Percentiles rank a stretch among this genome's conserved stretches.
These are phyloP conservation scores for Nemapogon koenigi DNA, from an alignment of 2,888 invertebrate genomes.

Conservation along the genomic window DNA sequence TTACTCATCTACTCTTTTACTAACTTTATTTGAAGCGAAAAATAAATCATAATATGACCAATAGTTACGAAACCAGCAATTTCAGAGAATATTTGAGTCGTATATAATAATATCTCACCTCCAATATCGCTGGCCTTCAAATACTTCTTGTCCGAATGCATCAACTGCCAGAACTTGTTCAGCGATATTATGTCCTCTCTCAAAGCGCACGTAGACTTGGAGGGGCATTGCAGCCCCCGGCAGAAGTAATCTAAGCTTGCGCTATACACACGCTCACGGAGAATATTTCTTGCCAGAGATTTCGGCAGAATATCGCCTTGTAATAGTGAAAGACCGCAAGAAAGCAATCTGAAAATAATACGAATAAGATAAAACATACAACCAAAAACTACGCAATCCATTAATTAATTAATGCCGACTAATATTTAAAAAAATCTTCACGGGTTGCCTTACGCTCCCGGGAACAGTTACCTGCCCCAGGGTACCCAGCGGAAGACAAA, in stretches of 20 bases:
- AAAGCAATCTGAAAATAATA: constrained; percentile 68
- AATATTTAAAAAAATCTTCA: too few species aligned
- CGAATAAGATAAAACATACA: background rate
- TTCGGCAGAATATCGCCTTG: constrained; percentile 92
- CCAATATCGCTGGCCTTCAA: constrained; percentile 83
- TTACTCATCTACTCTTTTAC: too few species aligned
- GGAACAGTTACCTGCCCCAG: too few species aligned
- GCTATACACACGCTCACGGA: constrained; percentile 94
- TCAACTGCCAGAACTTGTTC: constrained; percentile 94
- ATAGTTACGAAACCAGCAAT: too few species aligned
- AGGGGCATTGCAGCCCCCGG: constrained; percentile 86
- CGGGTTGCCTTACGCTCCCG: too few species aligned
- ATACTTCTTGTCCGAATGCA: constrained; percentile 94
- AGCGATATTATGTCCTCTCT: constrained; percentile 89
- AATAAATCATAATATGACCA: too few species aligned
- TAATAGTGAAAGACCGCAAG: constrained; percentile 89
- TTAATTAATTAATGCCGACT: too few species aligned
- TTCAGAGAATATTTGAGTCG: too few species aligned
- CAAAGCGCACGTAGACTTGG: constrained; percentile 77
- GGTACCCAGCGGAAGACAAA: too few species aligned
- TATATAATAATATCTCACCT: too few species aligned
- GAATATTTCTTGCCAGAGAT: constrained; percentile 87
- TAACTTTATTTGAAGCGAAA: too few species aligned
- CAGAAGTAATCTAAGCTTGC: constrained; percentile 96
- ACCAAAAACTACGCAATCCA: background rate